Percentiles rank a stretch among this genome's conserved stretches.
These are phyloP conservation scores for Bolinopsis microptera DNA, from an alignment of 37 sponge, comb jelly and placozoan species.

Conservation along the genomic window DNA sequence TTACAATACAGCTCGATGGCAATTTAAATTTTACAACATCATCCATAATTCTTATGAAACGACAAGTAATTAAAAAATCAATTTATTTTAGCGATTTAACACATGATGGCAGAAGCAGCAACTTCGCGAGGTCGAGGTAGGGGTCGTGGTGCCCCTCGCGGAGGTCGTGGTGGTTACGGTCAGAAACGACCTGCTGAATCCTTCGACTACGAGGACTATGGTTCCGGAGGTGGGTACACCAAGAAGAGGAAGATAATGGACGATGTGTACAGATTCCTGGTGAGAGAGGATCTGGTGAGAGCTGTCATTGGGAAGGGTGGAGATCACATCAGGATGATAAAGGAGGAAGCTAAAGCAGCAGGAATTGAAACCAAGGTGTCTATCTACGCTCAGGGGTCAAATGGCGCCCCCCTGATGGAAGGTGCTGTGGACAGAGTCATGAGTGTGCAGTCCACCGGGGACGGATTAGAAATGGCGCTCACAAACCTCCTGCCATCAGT, in stretches of 20 bases:
- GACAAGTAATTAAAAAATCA: too few species aligned
- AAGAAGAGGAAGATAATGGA: conserved; percentile 64
- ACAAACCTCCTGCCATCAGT: neutral
- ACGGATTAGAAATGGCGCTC: conserved; percentile 39
- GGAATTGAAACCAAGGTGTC: conserved; percentile 54
- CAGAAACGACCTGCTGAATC: conserved; percentile 10
- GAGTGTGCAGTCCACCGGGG: conserved; percentile 50
- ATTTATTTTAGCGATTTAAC: neutral
- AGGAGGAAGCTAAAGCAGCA: conserved; percentile 43
- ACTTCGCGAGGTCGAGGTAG: neutral
- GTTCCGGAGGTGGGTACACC: neutral
- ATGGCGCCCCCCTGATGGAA: conserved; percentile 39
- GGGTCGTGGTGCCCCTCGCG: neutral
- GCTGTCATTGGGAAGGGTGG: conserved; percentile 62
- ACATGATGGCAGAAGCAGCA: conserved; percentile 45
- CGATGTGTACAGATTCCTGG: conserved; percentile 56
- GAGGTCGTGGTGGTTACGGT: neutral
- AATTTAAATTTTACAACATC: too few species aligned
- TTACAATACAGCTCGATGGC: too few species aligned
- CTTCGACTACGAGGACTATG: conserved; percentile 25
- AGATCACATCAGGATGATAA: conserved; percentile 36
- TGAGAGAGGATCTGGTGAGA: conserved; percentile 38
- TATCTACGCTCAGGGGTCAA: conserved; percentile 47
- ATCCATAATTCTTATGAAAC: too few species aligned
- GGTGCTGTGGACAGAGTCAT: conserved; percentile 58